phyloP scores from a whole-genome alignment of 2,113 vertebrate genomes.

The Brachionichthys hirsutus region DNA sequence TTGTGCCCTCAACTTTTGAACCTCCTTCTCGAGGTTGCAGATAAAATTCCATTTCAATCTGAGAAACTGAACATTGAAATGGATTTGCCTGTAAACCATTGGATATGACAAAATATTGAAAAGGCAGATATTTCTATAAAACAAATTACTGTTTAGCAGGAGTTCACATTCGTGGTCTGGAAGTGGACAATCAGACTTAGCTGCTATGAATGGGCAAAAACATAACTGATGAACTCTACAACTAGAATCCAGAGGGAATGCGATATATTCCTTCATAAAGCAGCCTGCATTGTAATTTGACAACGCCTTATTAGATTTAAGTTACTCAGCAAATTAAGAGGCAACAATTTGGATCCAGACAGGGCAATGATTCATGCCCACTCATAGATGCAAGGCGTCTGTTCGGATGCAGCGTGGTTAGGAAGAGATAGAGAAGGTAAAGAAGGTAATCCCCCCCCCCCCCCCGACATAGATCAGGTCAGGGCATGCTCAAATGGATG shows the following conservation, averaged over 20 bases:
- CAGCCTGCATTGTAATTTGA: too few species aligned
- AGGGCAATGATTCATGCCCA: constrained; percentile 35
- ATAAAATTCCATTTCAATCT: constrained; percentile 31
- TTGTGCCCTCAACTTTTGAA: constrained; percentile 6
- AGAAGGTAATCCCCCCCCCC: neutral
- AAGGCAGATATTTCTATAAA: neutral
- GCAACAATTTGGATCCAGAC: constrained; percentile 10
- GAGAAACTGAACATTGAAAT: constrained; percentile 11
- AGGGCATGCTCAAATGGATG: constrained; percentile 78
- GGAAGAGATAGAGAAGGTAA: constrained; percentile 46
- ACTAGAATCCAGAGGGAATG: neutral
- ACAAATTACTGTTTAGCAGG: constrained; percentile 15
- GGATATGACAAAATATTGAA: neutral
- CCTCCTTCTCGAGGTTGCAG: constrained; percentile 17
- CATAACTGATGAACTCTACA: neutral
- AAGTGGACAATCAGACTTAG: constrained; percentile 46
- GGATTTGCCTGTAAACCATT: constrained; percentile 7
- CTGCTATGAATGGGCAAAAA: constrained; percentile 62
- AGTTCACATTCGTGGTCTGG: constrained; percentile 49
- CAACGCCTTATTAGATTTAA: too few species aligned
- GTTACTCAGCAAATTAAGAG: too few species aligned
- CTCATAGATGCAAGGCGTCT: constrained; percentile 67
- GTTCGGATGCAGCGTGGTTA: constrained; percentile 59
- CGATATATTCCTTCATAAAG: too few species aligned
- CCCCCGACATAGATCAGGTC: constrained; percentile 34